phyloP scores from a whole-genome alignment of 2,113 vertebrate genomes.

The Eudyptes chrysolophus region DNA sequence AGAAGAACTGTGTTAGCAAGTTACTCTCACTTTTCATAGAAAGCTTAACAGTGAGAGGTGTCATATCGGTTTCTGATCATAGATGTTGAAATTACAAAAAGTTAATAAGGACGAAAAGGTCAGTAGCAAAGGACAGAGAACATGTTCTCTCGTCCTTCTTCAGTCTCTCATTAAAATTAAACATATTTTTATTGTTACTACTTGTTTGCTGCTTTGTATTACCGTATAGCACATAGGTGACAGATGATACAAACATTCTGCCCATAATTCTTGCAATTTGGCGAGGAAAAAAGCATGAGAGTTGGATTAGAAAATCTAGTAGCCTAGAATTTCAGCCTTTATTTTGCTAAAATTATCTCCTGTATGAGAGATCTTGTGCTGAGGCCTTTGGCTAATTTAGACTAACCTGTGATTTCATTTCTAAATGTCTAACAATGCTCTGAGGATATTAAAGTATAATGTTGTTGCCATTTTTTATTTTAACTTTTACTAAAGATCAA shows the following conservation, averaged over 20 bases:
- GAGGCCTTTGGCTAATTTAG: background rate
- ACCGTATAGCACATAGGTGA: background rate
- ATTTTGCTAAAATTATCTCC: background rate
- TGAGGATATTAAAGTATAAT: background rate
- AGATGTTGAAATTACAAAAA: background rate
- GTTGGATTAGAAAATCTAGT: background rate
- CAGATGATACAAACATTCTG: background rate
- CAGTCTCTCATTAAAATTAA: background rate
- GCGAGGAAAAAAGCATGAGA: background rate
- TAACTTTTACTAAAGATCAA: background rate
- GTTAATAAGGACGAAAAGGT: background rate
- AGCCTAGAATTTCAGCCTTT: background rate
- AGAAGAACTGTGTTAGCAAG: background rate
- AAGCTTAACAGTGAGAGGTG: background rate
- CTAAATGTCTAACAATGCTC: background rate
- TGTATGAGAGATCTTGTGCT: background rate
- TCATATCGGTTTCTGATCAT: background rate
- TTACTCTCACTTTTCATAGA: background rate
- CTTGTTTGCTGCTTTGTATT: background rate
- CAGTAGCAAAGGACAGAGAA: background rate
- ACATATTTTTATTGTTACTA: background rate
- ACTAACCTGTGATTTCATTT: background rate
- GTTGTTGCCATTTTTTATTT: background rate
- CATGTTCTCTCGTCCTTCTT: background rate
- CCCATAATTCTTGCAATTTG: background rate